Base-by-base conservation (phyloP, 64 coral and sea anemone species). In the Pocillopora damicornis region DNA sequence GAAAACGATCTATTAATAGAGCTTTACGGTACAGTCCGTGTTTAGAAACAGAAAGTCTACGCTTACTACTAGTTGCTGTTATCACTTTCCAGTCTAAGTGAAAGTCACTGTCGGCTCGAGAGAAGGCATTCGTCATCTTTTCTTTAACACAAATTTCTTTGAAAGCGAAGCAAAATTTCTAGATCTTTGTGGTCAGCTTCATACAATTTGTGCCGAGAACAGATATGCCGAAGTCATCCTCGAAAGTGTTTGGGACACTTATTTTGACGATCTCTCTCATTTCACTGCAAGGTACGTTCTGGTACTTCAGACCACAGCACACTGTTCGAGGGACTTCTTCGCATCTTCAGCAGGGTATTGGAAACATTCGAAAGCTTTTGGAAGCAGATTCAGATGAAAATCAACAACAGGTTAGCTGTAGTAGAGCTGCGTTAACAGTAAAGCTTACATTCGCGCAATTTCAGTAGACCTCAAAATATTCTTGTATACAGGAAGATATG, bases 311-410 rank as follows among this genome's bases (percentile, higher is more conserved):
- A 30, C 30, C 30, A 30, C 30, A 30, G 30, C 30, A 30, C 30
- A 30, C 30, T 30, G 30, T 30, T 30, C 30, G 30, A 30, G 9
- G 72, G 14, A 66, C 16, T 12, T 62, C 80, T 20, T 22, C 35
- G 11, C 15, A 30, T 11, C 11, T 58, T 57, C 15, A 7, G 37
- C 16, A 58, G 13, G 22, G 37, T 73, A 0, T 57, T 66, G 5
- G 37, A 8, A 83, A 35, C 36, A 22, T 4, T 85, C 81, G 81
- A 85, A 85, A 73, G 65, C 81, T 85, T 71, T 85, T 85, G 38
- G 17, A 72, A 13, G 18, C 26, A 2, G 10, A 45, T 71, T 58
- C 18, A 57, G 14, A 25, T 57, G 58, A 66, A 2, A 67, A 58
- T 9, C 58, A 0, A 60, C 56, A 9, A 23, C 22, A 35, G 67